Conservation (phyloP, 2,797 vertebrate species). For the Pseudocheirus occidentalis region DNA sequence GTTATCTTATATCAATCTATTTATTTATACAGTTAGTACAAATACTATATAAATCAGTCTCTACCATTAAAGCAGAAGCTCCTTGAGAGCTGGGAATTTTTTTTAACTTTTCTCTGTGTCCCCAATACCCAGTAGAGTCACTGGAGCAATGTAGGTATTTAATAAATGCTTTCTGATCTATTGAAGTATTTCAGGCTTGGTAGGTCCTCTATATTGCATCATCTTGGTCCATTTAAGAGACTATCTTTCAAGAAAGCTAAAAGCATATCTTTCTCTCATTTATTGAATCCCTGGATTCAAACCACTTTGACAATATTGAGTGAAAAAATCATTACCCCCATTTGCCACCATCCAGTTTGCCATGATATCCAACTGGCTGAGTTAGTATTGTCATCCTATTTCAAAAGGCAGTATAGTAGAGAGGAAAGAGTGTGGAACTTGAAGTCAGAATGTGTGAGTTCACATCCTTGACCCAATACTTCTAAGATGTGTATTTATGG, state of each 20-base stretch:
- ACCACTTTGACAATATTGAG: no score
- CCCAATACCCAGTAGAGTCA: neutral
- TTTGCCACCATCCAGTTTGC: no score
- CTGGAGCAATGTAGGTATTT: neutral
- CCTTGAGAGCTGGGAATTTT: neutral
- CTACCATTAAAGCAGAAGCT: neutral
- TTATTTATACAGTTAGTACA: neutral
- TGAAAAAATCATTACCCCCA: no score
- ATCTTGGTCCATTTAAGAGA: neutral
- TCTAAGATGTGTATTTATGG: no score
- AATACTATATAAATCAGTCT: neutral
- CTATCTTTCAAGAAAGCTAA: no score
- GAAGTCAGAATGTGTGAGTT: neutral
- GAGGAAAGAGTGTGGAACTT: accelerated
- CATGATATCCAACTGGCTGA: no score
- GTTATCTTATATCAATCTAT: neutral
- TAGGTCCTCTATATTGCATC: neutral
- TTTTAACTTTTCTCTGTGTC: neutral
- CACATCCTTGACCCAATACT: neutral
- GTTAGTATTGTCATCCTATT: no score
- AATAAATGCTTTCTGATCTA: neutral
- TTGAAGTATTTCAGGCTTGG: neutral
- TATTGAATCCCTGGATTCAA: no score
- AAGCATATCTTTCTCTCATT: no score
- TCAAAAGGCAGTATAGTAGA: neutral